phyloP scores from a whole-genome alignment of 2,888 invertebrate genomes.

The Diloba caeruleocephala region DNA sequence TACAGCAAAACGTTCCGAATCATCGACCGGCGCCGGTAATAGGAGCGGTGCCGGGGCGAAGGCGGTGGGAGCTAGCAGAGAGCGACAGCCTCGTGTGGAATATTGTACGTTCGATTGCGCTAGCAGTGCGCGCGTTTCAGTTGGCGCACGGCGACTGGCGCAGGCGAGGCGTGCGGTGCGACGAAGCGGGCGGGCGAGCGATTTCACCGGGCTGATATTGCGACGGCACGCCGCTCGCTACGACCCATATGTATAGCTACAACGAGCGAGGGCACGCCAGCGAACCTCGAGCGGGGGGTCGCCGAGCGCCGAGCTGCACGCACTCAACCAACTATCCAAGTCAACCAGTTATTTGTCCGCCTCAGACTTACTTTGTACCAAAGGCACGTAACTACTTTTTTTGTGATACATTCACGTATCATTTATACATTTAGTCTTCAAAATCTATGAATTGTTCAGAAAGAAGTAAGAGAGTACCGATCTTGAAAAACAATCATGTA shows the following conservation, averaged over 20 bases:
- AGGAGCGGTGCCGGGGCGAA: conserved; percentile 65
- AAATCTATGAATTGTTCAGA: conserved; percentile 49
- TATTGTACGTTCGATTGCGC: conserved; percentile 84
- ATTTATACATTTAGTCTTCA: conserved; percentile 50
- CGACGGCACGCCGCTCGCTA: conserved; percentile 84
- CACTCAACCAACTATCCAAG: conserved; percentile 77
- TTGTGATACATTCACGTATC: conserved; percentile 51
- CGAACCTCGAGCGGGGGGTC: conserved; percentile 79
- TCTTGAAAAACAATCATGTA: conserved; percentile 33
- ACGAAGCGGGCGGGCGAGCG: conserved; percentile 87
- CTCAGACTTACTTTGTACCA: conserved; percentile 67
- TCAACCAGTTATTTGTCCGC: conserved; percentile 75
- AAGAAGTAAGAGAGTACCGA: conserved; percentile 45
- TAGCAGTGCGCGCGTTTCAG: conserved; percentile 89
- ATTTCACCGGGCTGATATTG: conserved; percentile 89
- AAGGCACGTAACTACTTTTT: conserved; percentile 54
- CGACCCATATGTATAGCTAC: conserved; percentile 85
- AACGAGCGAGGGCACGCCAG: conserved; percentile 81
- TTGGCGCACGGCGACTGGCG: conserved; percentile 89
- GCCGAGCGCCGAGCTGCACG: conserved; percentile 77
- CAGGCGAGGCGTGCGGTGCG: conserved; percentile 86
- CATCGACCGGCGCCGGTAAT: conserved; percentile 69
- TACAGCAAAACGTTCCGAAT: conserved; percentile 63
- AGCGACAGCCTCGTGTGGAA: conserved; percentile 76
- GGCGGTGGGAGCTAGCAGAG: conserved; percentile 70